Percentiles rank a stretch among this genome's conserved stretches.
phyloP scores from a whole-genome alignment of 2,113 vertebrate genomes.

The Platysteira castanea region DNA sequence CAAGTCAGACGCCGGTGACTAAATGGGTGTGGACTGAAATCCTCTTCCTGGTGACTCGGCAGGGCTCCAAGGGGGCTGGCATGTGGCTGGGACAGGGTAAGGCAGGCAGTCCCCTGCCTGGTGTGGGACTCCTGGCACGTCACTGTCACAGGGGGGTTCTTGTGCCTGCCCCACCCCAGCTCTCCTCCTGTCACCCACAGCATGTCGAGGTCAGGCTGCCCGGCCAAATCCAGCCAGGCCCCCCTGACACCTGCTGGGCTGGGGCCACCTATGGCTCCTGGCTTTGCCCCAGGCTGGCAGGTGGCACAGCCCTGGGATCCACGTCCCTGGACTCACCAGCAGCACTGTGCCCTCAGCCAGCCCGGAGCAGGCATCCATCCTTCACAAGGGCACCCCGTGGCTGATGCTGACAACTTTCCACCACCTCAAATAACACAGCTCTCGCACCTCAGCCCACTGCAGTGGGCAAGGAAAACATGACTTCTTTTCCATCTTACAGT shows the following conservation, averaged over 20 bases:
- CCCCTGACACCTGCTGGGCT: not conserved
- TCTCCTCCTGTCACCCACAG: not conserved
- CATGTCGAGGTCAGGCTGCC: not conserved
- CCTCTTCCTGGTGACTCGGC: not conserved
- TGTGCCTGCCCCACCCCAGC: not conserved
- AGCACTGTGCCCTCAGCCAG: not conserved
- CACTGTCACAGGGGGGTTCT: rapidly evolving
- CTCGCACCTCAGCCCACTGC: not conserved
- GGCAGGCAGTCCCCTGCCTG: not conserved
- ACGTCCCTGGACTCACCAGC: rapidly evolving
- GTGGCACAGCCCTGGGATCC: not conserved
- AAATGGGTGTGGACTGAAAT: not conserved
- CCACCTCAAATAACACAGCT: not conserved
- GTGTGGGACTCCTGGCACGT: rapidly evolving
- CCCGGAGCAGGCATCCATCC: rapidly evolving
- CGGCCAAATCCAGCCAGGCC: not conserved
- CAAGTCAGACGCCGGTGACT: not conserved
- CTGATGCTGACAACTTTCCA: not conserved
- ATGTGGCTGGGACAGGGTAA: rapidly evolving
- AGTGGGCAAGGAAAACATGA: not conserved
- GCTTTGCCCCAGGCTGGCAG: not conserved
- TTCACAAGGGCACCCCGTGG: not conserved
- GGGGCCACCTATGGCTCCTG: not conserved
- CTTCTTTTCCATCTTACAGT: not conserved
- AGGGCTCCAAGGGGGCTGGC: rapidly evolving